Conservation (phyloP, 1,140 invertebrate species). For the Drosophila hydei region DNA sequence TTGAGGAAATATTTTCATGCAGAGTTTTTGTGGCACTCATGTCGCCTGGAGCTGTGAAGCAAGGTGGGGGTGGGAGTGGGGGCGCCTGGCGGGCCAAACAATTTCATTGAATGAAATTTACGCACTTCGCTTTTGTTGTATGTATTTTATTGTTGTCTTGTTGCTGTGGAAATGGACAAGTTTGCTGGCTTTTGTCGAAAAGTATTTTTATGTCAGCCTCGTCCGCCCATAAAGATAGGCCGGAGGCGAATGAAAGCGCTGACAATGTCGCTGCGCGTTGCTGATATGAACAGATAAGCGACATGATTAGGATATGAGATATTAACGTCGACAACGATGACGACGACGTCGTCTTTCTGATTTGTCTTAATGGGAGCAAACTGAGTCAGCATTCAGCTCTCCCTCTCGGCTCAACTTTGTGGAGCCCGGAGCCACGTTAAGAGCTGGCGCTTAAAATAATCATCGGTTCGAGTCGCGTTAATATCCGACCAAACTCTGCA, state of each 20-base stretch:
- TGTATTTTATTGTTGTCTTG: slow-evolving; percentile 14
- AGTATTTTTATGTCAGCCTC: slow-evolving; percentile 31
- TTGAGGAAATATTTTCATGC: neutral
- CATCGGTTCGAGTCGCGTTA: slow-evolving; percentile 52
- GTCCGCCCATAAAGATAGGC: neutral
- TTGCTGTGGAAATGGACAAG: slow-evolving; percentile 51
- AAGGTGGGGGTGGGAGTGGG: too few relatives aligned
- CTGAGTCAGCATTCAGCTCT: slow-evolving; percentile 17
- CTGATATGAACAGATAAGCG: slow-evolving; percentile 30
- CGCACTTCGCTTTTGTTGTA: slow-evolving; percentile 42
- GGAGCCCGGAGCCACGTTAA: slow-evolving; percentile 2
- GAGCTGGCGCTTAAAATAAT: slow-evolving; percentile 53
- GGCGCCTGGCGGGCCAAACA: too few relatives aligned
- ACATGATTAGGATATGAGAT: slow-evolving; percentile 19
- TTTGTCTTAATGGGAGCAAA: slow-evolving; percentile 18
- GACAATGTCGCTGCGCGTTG: slow-evolving; percentile 33
- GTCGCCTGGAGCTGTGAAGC: too few relatives aligned
- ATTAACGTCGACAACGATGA: slow-evolving; percentile 15
- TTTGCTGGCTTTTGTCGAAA: slow-evolving; percentile 31
- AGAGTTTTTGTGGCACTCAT: slow-evolving; percentile 1
- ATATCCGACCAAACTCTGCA: slow-evolving; percentile 55
- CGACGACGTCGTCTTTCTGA: slow-evolving; percentile 8
- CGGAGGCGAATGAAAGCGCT: slow-evolving; percentile 60
- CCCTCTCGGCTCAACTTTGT: neutral
- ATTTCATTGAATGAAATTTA: slow-evolving; percentile 67